Evolutionary conservation across 2,113 vertebrate genomes (phyloP), one percentile per base, ranked within the genome.

Genomic region (Peromyscus californicus): DNA sequence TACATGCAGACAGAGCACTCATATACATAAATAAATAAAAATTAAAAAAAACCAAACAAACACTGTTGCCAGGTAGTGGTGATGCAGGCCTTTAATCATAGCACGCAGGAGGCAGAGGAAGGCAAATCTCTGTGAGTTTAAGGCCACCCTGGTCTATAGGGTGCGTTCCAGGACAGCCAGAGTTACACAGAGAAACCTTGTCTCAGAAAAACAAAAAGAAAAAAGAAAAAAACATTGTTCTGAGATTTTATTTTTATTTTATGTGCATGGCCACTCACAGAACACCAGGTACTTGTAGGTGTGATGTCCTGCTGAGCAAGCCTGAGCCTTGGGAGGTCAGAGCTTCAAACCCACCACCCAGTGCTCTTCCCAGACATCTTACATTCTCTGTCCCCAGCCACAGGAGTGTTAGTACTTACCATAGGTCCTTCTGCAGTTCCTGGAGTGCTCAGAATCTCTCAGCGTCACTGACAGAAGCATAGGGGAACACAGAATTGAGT

Each of bases 281-380:
- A 10, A 17, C 0, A 13, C 67, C 16, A 36, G 16, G 33, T 1
- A 22, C 16, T 26, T 19, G 10, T 26, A 7, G 15, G 5, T 0
- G 0, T 29, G 7, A 26, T 31, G 12, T 19, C 63, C 63, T 31
- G 33, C 4, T 0, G 59, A 51, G 24, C 0, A 15, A 83, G 57
- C n/a, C 57, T 63, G 75, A 48, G 54, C 67, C 95, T 61, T 4
- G 39, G 79, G 13, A 51, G 33, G 69, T 19, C n/a, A 39, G 9
- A 0, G 22, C 24, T 31, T 67, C 21, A 76, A 33, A 7, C 17
- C 8, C 15, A 57, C 29, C 12, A 16, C 0, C 12, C 3, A 31
- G 75, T 2, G n/a, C 21, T 63, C 67, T 21, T 42, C 51, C 42
- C 48, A 4, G 67, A 24, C 45, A 70, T 42, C 24, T 63, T 42